phyloP scores from a whole-genome alignment of 92 coral and sea anemone species.

The Montipora capitata region DNA sequence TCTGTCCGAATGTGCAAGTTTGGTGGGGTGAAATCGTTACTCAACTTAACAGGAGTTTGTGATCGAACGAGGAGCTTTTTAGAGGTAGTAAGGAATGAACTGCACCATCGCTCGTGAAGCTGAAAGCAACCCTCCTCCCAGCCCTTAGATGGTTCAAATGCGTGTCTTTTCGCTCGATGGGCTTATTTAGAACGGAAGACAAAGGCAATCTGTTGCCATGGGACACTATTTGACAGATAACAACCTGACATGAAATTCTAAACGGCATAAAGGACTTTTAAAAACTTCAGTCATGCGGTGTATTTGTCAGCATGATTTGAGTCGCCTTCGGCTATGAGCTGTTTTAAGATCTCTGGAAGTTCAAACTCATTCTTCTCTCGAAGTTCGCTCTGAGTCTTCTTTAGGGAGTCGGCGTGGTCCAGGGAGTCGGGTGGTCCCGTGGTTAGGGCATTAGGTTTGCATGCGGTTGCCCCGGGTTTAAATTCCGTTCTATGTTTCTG shows the following conservation, averaged over 20 bases:
- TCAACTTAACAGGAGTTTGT: background rate
- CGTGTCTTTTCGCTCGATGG: no score
- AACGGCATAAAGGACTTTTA: background rate
- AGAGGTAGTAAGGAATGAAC: background rate
- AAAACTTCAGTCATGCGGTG: background rate
- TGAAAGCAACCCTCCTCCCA: no score
- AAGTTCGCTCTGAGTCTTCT: no score
- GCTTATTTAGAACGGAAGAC: background rate
- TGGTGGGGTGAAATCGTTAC: background rate
- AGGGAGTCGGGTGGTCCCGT: no score
- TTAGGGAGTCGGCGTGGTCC: no score
- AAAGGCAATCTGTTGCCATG: background rate
- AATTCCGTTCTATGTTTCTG: no score
- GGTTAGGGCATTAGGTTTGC: no score
- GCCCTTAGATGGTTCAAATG: no score
- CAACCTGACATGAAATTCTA: background rate
- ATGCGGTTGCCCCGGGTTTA: no score
- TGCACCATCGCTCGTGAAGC: background rate
- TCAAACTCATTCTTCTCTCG: no score
- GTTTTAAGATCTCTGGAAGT: background rate
- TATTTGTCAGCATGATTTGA: background rate
- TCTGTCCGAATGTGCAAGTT: no score
- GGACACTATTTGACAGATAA: background rate
- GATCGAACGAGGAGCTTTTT: background rate
- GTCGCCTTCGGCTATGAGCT: background rate